Conservation (phyloP, 2,888 invertebrate genomes). For the Protophormia terraenovae region DNA sequence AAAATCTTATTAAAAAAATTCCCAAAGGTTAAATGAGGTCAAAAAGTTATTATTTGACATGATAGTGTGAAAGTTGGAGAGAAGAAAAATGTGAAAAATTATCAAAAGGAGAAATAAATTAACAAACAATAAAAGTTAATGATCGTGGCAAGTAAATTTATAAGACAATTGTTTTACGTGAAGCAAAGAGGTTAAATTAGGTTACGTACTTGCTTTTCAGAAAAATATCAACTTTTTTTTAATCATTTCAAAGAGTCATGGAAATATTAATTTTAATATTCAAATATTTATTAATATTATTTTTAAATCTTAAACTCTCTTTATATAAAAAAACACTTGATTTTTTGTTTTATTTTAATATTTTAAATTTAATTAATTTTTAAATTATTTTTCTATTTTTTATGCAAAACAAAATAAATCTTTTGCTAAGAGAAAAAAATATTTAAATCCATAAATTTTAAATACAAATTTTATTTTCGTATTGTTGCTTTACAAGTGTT, state of each 20-base stretch:
- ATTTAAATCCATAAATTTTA: conserved; percentile 42
- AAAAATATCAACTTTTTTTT: no score
- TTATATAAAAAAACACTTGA: not conserved
- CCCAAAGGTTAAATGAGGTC: conserved; percentile 28
- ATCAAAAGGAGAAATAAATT: not conserved
- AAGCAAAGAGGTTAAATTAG: no score
- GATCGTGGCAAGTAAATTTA: conserved; percentile 11
- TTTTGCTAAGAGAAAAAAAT: conserved; percentile 17
- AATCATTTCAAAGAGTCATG: no score
- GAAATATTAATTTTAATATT: no score
- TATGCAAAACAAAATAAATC: conserved; percentile 15
- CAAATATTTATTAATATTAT: no score
- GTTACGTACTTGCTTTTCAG: no score
- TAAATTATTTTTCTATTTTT: not conserved
- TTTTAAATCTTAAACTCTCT: no score
- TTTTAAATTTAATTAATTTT: conserved; percentile 24
- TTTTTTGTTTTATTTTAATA: not conserved
- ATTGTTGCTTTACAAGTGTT: conserved; percentile 55
- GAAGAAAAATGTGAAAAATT: not conserved
- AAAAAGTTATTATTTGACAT: conserved; percentile 4
- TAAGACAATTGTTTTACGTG: not conserved
- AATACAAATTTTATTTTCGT: not conserved
- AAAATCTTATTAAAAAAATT: conserved; percentile 5
- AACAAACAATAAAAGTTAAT: not conserved
- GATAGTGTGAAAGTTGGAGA: conserved; percentile 14